A percentile compares a stretch with the other conserved stretches of the same genome.
Evolutionary conservation across 2,113 vertebrate genomes (phyloP).

Genomic region (Litocranius walleri): DNA sequence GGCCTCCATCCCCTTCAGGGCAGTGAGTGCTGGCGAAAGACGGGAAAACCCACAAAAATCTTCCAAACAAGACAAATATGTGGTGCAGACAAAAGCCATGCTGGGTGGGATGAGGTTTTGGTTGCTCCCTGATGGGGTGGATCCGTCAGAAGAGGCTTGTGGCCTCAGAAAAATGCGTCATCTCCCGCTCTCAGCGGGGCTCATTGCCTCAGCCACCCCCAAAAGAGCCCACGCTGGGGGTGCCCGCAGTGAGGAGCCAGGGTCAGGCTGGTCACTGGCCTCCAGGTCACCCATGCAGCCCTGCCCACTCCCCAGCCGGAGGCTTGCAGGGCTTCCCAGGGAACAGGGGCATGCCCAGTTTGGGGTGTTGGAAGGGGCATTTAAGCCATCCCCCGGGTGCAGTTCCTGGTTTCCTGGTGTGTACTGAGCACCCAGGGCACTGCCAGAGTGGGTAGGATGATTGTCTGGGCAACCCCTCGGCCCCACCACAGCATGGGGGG

Average conservation of each 20-base stretch:
- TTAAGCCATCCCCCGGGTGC: background rate
- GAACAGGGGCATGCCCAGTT: background rate
- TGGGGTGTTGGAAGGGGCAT: background rate
- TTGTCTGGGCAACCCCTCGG: background rate
- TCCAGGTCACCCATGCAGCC: background rate
- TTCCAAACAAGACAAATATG: constrained; percentile 73
- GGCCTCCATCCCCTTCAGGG: constrained; percentile 41
- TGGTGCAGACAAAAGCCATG: constrained; percentile 63
- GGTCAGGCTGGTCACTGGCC: background rate
- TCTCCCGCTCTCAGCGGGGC: background rate
- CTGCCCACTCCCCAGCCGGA: background rate
- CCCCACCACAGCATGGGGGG: background rate
- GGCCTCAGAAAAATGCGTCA: constrained; percentile 67
- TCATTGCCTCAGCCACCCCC: background rate
- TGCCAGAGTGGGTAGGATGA: too few relatives aligned
- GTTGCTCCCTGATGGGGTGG: constrained; percentile 53
- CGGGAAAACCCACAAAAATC: constrained; percentile 75
- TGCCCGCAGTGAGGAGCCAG: background rate
- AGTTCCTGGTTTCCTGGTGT: background rate
- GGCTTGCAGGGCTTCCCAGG: background rate
- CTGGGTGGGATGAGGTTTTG: constrained; percentile 69
- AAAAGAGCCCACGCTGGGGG: background rate
- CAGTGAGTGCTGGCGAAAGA: constrained; percentile 49
- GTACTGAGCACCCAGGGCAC: background rate
- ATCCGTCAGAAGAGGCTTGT: constrained; percentile 54